A percentile compares a stretch with the other conserved stretches of the same genome.
phyloP scores from a whole-genome alignment of 2,888 invertebrate genomes.

The Amphiduros pacificus region DNA sequence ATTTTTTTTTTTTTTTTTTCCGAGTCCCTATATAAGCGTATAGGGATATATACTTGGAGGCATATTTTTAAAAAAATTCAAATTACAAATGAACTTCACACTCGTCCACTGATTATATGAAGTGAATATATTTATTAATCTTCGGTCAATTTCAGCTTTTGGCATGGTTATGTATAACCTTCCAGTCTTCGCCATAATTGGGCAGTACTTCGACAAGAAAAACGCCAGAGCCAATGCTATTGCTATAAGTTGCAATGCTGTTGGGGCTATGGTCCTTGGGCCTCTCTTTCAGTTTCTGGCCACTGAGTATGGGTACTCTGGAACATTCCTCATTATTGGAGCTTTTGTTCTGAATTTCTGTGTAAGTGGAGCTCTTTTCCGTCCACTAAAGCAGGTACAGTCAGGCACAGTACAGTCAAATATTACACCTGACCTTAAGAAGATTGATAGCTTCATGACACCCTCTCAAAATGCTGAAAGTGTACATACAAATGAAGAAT shows the following conservation, averaged over 20 bases:
- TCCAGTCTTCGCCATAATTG: conserved; percentile 1
- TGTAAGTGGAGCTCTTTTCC: not conserved
- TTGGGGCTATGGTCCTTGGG: not conserved
- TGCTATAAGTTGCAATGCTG: not conserved
- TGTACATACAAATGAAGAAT: too few relatives aligned
- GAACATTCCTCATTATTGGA: not conserved
- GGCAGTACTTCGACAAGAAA: conserved; percentile 10
- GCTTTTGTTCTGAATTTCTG: not conserved
- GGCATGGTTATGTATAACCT: not conserved
- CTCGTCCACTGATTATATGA: too few relatives aligned
- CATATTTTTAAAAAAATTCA: too few relatives aligned
- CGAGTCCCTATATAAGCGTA: too few relatives aligned
- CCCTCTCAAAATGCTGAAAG: too few relatives aligned
- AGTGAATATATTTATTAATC: too few relatives aligned
- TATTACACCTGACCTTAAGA: too few relatives aligned
- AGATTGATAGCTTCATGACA: too few relatives aligned
- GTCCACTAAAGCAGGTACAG: not conserved
- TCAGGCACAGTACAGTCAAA: too few relatives aligned
- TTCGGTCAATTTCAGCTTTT: not conserved
- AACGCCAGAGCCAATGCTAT: conserved; percentile 4
- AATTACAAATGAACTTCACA: too few relatives aligned
- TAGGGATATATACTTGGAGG: too few relatives aligned
- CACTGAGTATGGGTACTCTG: not conserved
- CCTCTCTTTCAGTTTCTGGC: not conserved
- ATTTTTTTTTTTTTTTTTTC: too few relatives aligned